Base-by-base conservation (phyloP, 1,140 invertebrate genomes). In the Drosophila seguyi region DNA sequence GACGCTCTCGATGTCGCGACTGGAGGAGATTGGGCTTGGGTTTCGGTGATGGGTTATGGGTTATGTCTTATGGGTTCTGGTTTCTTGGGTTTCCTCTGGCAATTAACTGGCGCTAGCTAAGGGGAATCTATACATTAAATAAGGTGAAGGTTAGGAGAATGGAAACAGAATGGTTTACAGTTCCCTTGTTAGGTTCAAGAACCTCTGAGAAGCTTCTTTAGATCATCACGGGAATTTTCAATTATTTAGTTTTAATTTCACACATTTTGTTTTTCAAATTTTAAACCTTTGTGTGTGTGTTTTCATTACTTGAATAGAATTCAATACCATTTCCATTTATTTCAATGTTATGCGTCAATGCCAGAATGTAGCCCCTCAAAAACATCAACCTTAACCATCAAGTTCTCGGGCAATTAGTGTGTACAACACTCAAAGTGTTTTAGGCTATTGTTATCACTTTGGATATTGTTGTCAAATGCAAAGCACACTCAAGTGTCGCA, bases 61-160 rank as follows among this genome's bases (percentile, higher is more conserved):
- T 38, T 44, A 27, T 58, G 66, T 34, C 47, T 36, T 63, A 13
- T 63, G 44, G 53, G 48, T 66, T 79, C 60, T 47, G 67, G 41
- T 60, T 62, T 63, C 79, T 42, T 60, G 60, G 67, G 81, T 73
- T 58, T 61, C 60, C 72, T 41, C 27, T 59, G 59, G 62, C 79
- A 87, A 86, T 86, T 83, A 88, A 83, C 84, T 88, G 84, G 83
- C 84, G 79, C 84, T 86, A 76, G 77, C 71, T 82, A 45, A 68
- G 61, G 50, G 14, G 53, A 77, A 76, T 36, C 50, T 39, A 55
- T 55, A 14, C 34, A 38, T 38, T 72, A 29, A 31, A 36, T 71
- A 20, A 50, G 56, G 27, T 69, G 18, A 38, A 41, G 41, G 13
- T 31, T 53, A 20, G 45, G 10, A 27, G 7, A 13, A 13, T 6